Evolutionary conservation across 2,888 invertebrate species (phyloP).

Genomic region (Tinea pellionella): DNA sequence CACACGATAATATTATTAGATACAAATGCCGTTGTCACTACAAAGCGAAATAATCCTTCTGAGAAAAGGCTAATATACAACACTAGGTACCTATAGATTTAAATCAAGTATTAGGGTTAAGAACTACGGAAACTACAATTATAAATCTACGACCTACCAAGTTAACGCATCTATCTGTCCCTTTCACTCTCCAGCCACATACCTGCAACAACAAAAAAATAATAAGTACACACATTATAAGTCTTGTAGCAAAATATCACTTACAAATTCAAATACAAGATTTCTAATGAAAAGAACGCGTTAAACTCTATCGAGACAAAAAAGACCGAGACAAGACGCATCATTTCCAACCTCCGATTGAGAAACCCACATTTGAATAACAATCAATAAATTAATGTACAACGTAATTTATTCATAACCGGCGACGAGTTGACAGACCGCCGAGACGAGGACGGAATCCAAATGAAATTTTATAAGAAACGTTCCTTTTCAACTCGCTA

Average conservation of each 20-base stretch:
- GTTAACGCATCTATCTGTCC: background rate
- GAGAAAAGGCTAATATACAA: background rate
- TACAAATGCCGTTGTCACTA: background rate
- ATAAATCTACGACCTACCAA: background rate
- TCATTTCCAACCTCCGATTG: constrained; percentile 59
- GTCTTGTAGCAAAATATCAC: background rate
- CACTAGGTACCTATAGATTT: too few species aligned
- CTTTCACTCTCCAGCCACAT: constrained; percentile 10
- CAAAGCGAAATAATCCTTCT: background rate
- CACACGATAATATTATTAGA: background rate
- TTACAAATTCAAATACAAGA: background rate
- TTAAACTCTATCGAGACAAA: background rate
- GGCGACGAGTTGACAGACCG: constrained; percentile 44
- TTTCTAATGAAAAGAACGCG: constrained; percentile 3
- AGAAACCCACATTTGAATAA: constrained; percentile 67
- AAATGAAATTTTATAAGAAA: constrained; percentile 64
- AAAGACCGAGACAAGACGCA: constrained; percentile 4
- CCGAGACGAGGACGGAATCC: constrained; percentile 55
- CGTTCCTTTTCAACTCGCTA: constrained; percentile 51
- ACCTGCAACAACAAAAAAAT: constrained; percentile 14
- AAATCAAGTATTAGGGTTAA: too few species aligned
- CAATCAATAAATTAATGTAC: constrained; percentile 70
- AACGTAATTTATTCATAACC: constrained; percentile 61
- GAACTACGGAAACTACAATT: too few species aligned
- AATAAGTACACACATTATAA: background rate